A percentile compares a stretch with the other conserved stretches of the same genome.
phyloP scores from a whole-genome alignment of 1,140 invertebrate genomes.

The Pseudobourletiella spinata region DNA sequence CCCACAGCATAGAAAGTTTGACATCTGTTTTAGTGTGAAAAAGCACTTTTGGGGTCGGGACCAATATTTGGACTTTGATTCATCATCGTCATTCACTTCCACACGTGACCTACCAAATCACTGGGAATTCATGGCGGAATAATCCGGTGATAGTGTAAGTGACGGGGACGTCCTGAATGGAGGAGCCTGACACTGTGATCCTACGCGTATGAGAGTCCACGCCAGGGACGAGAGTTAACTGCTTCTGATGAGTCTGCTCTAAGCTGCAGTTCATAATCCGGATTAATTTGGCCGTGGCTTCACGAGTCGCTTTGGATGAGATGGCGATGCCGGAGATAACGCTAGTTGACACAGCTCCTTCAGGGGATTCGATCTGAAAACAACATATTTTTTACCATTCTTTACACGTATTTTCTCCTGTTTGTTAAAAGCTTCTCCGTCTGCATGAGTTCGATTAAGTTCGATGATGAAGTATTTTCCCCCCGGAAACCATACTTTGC shows the following conservation, averaged over 20 bases:
- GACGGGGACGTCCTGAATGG: conserved; percentile 55
- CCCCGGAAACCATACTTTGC: conserved; percentile 29
- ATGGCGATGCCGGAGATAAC: conserved; percentile 49
- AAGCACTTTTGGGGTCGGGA: too few species aligned
- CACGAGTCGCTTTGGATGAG: conserved; percentile 44
- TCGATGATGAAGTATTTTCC: too few species aligned
- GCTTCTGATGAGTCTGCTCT: conserved; percentile 16
- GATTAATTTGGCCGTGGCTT: conserved; percentile 44
- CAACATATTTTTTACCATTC: neutral
- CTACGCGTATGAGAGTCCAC: conserved; percentile 49
- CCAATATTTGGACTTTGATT: too few species aligned
- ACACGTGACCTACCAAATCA: conserved; percentile 54
- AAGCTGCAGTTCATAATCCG: conserved; percentile 48
- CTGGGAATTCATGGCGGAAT: conserved; percentile 58
- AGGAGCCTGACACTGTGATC: conserved; percentile 50
- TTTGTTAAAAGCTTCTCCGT: too few species aligned
- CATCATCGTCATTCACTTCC: too few species aligned
- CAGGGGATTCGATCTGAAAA: conserved; percentile 41
- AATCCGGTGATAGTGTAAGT: conserved; percentile 58
- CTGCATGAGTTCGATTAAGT: too few species aligned
- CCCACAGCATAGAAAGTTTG: too few species aligned
- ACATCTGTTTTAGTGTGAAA: too few species aligned
- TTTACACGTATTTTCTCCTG: too few species aligned
- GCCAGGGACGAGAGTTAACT: conserved; percentile 52
- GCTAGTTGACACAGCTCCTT: conserved; percentile 35